Conservation (phyloP, 2,888 invertebrate genomes). For the Cheilosia vulpina region DNA sequence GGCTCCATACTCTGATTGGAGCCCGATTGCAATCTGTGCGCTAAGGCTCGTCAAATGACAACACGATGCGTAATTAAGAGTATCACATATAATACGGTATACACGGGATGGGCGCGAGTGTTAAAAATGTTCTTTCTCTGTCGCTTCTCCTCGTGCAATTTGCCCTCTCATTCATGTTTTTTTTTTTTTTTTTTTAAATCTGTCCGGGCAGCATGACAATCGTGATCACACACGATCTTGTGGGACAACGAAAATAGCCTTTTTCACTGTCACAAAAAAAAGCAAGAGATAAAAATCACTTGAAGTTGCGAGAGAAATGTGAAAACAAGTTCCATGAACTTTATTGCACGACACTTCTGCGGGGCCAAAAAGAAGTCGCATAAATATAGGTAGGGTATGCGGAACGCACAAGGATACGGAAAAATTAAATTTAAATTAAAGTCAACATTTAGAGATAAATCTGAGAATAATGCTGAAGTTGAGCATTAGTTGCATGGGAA, state of each 20-base stretch:
- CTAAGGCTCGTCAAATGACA: slow-evolving; percentile 66
- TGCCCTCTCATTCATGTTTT: slow-evolving; percentile 27
- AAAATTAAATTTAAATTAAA: slow-evolving; percentile 71
- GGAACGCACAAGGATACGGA: slow-evolving; percentile 47
- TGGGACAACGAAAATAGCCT: slow-evolving; percentile 64
- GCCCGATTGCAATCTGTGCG: slow-evolving; percentile 64
- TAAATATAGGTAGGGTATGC: slow-evolving; percentile 4
- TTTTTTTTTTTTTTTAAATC: slow-evolving; percentile 41
- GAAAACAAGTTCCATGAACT: slow-evolving; percentile 73
- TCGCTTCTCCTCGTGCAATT: not conserved
- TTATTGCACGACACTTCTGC: slow-evolving; percentile 58
- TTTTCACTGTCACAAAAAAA: slow-evolving; percentile 56
- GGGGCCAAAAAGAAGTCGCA: not conserved
- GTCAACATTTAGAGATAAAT: slow-evolving; percentile 54
- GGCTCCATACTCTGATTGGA: slow-evolving; percentile 24
- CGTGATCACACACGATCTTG: slow-evolving; percentile 69
- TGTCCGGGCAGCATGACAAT: slow-evolving; percentile 55
- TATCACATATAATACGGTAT: slow-evolving; percentile 38
- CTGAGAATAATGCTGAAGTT: slow-evolving; percentile 13
- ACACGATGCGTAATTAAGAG: slow-evolving; percentile 75
- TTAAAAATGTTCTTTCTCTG: slow-evolving; percentile 15
- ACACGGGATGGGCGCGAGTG: slow-evolving; percentile 26
- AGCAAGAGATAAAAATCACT: slow-evolving; percentile 1
- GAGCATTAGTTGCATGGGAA: not conserved
- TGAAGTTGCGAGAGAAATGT: slow-evolving; percentile 12